Evolutionary conservation across 2,888 invertebrate species (phyloP).

Genomic region (Drosophila neonasuta): DNA sequence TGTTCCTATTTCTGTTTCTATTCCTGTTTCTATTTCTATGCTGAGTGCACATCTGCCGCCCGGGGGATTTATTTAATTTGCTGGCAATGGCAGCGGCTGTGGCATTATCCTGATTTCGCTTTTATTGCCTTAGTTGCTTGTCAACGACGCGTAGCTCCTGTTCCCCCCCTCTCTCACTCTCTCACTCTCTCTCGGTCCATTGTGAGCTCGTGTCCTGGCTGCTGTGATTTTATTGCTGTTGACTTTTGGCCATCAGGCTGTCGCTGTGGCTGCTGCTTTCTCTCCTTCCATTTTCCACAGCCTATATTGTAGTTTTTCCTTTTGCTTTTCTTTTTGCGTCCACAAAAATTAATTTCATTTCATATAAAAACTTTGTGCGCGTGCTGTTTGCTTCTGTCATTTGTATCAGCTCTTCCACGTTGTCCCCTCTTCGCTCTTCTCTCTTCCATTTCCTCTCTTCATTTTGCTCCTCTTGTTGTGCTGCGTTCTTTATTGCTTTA

Average conservation of each 20-base stretch:
- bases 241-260: constrained; percentile 61
- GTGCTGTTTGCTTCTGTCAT: constrained; percentile 64
- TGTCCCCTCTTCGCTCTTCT: background rate
- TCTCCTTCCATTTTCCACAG: constrained; percentile 9
- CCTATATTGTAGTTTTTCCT: constrained; percentile 56
- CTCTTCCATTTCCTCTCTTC: background rate
- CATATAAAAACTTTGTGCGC: constrained; percentile 69
- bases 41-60: constrained; percentile 68
- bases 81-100: constrained; percentile 55
- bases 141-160: constrained; percentile 42
- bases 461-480: background rate
- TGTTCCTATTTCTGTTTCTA: background rate
- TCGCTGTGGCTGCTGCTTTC: background rate
- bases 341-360: constrained; percentile 68
- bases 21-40: constrained; percentile 8
- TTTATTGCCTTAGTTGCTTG: constrained; percentile 70
- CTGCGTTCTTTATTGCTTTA: constrained; percentile 36
- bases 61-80: constrained; percentile 78
- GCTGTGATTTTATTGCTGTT: constrained; percentile 69
- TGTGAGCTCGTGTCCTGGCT: constrained; percentile 65
- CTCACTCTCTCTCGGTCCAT: constrained; percentile 21
- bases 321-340: constrained; percentile 38
- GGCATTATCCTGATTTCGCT: constrained; percentile 76
- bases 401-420: background rate
- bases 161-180: constrained; percentile 1